Evolutionary conservation across 2,888 invertebrate species (phyloP).

Genomic region (Andrena bucephala): DNA sequence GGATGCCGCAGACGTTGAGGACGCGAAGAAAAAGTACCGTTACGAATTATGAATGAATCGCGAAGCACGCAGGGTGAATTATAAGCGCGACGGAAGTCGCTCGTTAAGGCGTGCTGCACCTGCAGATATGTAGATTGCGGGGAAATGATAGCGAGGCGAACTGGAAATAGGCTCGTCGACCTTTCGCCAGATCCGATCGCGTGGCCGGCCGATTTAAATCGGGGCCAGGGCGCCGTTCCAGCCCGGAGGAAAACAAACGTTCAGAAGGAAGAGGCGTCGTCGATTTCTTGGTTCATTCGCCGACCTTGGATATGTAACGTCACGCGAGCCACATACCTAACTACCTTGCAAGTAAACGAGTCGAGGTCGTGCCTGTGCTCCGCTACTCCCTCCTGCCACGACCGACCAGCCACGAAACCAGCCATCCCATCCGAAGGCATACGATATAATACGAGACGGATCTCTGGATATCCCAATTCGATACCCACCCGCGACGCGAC

Average conservation of each 20-base stretch:
- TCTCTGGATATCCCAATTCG: slow-evolving; percentile 24
- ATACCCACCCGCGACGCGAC: slow-evolving; percentile 16
- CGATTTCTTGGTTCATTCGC: slow-evolving; percentile 77
- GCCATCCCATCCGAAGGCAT: slow-evolving; percentile 45
- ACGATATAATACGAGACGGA: slow-evolving; percentile 39
- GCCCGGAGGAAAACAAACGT: slow-evolving; percentile 25
- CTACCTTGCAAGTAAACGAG: slow-evolving; percentile 75
- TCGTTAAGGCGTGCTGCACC: slow-evolving; percentile 66
- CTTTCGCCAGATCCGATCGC: slow-evolving; percentile 35
- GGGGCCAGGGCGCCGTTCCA: not conserved
- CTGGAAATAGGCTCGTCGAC: slow-evolving; percentile 63
- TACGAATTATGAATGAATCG: slow-evolving; percentile 63
- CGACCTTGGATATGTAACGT: slow-evolving; percentile 83
- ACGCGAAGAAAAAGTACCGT: slow-evolving; percentile 50
- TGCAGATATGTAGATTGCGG: slow-evolving; percentile 51
- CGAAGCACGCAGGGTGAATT: slow-evolving; percentile 59
- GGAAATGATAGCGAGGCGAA: slow-evolving; percentile 70
- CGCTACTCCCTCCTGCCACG: slow-evolving; percentile 43
- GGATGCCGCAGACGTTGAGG: not conserved
- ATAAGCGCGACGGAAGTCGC: slow-evolving; percentile 66
- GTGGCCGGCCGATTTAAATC: not conserved
- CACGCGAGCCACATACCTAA: slow-evolving; percentile 78
- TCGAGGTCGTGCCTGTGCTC: slow-evolving; percentile 75
- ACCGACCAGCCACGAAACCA: slow-evolving; percentile 66
- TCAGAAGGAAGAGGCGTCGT: slow-evolving; percentile 18